Conservation (phyloP, 2,888 invertebrate species). For the Eupsilia transversa region DNA sequence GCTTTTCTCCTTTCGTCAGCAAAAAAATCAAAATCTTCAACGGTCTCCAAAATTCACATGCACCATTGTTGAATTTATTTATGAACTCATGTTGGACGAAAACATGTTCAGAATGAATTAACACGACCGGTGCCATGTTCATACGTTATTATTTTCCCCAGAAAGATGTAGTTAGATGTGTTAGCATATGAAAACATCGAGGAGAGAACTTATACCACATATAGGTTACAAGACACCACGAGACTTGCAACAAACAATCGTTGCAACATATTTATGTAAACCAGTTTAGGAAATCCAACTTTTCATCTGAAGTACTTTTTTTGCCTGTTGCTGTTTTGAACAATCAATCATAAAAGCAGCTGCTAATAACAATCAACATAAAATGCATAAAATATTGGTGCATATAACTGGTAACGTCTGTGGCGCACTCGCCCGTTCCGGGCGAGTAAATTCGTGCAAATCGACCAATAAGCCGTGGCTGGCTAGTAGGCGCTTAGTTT, state of each 20-base stretch:
- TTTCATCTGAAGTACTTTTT: neutral
- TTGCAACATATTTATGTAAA: neutral
- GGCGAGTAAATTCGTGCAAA: no score
- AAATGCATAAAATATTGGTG: neutral
- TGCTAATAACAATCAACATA: neutral
- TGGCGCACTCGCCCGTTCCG: no score
- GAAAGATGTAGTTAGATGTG: neutral
- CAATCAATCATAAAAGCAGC: neutral
- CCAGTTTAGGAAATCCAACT: neutral
- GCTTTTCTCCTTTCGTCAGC: no score
- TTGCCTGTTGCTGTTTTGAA: neutral
- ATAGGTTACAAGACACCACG: neutral
- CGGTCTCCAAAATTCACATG: no score
- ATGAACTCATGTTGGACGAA: neutral
- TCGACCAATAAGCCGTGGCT: no score
- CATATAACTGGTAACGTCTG: neutral
- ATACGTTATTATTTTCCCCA: neutral
- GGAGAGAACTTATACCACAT: neutral
- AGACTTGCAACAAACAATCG: neutral
- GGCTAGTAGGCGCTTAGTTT: conserved; percentile 8
- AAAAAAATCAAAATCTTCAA: no score
- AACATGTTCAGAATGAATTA: neutral
- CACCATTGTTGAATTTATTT: conserved; percentile 3
- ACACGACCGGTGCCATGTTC: neutral
- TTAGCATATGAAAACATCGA: neutral